Evolutionary conservation across 2,888 invertebrate species (phyloP), one percentile per base, ranked within the genome.

Genomic region (Harpalus rufipes): DNA sequence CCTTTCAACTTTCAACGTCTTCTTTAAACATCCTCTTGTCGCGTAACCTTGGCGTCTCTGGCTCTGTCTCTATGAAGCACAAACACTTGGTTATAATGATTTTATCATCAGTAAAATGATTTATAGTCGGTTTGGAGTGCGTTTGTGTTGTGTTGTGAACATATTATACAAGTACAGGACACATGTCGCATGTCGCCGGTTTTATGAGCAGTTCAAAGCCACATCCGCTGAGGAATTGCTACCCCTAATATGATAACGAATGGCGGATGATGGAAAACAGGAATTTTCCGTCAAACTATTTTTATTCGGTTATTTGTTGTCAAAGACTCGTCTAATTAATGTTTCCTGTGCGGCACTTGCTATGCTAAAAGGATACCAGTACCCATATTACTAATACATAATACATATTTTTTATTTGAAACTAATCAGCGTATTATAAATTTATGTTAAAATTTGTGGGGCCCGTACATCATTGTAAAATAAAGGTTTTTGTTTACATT

Each of bases 191-290:
- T 32, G 82, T 12, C 58, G 72, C 16, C 72, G 14, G 58, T 82
- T 82, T 82, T 82, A 82, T 82, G 82, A 72, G 25, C 58, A 72
- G 82, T 82, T 82, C 82, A 82, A 82, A 82, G 82, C 56, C 59
- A 72, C 82, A 72, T 82, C 82, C 68, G 82, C 58, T 82, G 58
- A 63, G 61, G 41, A 63, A 41, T 32, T 63, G 41, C 12, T 44
- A 74, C 44, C 72, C 44, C 72, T 74, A 74, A 74, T 74, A 74
- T 74, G 72, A 74, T 74, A 74, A 74, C 18, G 16, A 74, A 74
- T 74, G 72, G 41, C 41, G 72, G 72, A 74, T 41, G 41, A 44
- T 7, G 44, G 44, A 51, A 74, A 44, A 74, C 7, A 74, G 72
- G 44, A 41, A 74, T 74, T 74, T 44, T 74, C 41, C 41, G 72